phyloP scores from a whole-genome alignment of 1,140 invertebrate species.

The Rhagoletis zephyria region DNA sequence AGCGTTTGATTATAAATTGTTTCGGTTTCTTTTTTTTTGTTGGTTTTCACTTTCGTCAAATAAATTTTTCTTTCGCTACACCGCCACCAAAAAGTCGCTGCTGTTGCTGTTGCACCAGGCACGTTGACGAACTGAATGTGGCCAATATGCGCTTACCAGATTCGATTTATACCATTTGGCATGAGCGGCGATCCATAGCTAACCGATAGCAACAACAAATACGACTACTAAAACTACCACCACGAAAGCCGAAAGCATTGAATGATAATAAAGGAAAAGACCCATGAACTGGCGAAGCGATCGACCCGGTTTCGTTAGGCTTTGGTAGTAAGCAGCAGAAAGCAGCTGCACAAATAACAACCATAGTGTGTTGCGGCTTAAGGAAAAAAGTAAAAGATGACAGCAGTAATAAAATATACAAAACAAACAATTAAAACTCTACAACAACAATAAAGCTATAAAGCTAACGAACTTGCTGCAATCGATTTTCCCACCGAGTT shows the following conservation, averaged over 20 bases:
- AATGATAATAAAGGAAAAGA: constrained; percentile 19
- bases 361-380: neutral
- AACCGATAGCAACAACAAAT: neutral
- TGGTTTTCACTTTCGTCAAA: constrained; percentile 44
- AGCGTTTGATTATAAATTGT: constrained; percentile 25
- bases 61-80: constrained; percentile 49
- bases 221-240: neutral
- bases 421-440: neutral
- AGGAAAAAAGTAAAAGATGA: neutral
- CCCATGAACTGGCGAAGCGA: neutral
- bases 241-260: neutral
- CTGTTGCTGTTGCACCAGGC: constrained; percentile 21
- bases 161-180: constrained; percentile 70
- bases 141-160: constrained; percentile 66
- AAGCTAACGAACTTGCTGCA: constrained; percentile 19
- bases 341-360: neutral
- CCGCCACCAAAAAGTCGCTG: neutral
- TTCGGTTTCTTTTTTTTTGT: constrained; percentile 44
- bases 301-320: constrained; percentile 5
- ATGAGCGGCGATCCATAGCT: neutral
- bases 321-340: neutral
- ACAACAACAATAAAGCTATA: constrained; percentile 6
- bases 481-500: constrained; percentile 34
- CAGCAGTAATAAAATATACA: neutral
- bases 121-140: constrained; percentile 68